Evolutionary conservation across 2,113 vertebrate species (phyloP).

Genomic region (Anseranas semipalmata): DNA sequence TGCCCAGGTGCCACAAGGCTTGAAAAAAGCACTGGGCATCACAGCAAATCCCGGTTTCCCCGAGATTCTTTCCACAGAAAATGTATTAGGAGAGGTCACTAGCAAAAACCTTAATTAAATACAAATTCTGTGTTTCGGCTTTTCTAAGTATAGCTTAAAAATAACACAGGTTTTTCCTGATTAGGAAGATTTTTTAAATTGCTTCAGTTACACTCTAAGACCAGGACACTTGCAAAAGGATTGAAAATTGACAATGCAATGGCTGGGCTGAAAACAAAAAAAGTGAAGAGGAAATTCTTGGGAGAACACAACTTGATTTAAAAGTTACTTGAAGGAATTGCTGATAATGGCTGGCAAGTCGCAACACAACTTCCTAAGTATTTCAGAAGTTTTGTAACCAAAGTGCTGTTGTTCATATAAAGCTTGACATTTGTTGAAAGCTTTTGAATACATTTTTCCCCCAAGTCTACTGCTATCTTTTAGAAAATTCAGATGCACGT

Average conservation of each 20-base stretch:
- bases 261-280: not conserved
- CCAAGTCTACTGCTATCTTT: not conserved
- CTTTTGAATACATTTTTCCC: not conserved
- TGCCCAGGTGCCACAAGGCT: not conserved
- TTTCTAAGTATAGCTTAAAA: not conserved
- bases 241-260: rapidly evolving
- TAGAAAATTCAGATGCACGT: rapidly evolving
- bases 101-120: not conserved
- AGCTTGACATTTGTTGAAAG: not conserved
- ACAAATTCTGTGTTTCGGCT: not conserved
- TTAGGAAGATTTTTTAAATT: not conserved
- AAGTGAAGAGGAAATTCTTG: not conserved
- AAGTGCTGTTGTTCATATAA: not conserved
- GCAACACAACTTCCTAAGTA: not conserved
- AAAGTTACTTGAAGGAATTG: not conserved
- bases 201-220: not conserved
- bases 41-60: not conserved
- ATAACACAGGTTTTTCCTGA: not conserved
- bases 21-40: not conserved
- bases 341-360: not conserved
- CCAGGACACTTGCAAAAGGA: not conserved
- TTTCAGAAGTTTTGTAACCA: not conserved
- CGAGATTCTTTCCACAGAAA: not conserved
- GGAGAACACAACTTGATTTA: rapidly evolving
- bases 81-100: not conserved